Base-by-base conservation (phyloP, 1,140 invertebrate genomes). In the Onthophagus taurus region DNA sequence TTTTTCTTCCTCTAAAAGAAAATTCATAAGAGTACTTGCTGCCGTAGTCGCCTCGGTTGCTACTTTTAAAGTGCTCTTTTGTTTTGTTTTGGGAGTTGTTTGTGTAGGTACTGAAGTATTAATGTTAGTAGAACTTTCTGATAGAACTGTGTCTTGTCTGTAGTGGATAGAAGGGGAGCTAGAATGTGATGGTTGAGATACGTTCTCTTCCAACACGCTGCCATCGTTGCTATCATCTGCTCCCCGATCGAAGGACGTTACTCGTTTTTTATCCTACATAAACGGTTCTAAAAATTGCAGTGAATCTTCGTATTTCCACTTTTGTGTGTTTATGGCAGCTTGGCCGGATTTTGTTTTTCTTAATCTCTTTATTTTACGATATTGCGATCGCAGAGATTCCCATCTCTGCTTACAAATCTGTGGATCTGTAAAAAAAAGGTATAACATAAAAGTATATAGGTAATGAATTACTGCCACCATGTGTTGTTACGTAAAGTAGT, bases 1-100 rank as follows among this genome's bases (percentile, higher is more conserved):
- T 26, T 26, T 26, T 26, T 26, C 24, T 26, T 26, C 24, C 24
- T 26, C 24, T n/a, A n/a, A 26, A 26, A 26, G 24, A 26, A 26
- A 26, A n/a, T 26, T 26, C 24, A 26, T 26, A 26, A n/a, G 24
- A 26, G 24, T 26, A n/a, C 24, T 26, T 26, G 7, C 24, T 26
- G 24, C 24, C n/a, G 24, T 26, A 26, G 24, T 7, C 24, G n/a
- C 24, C 24, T 26, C 24, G 24, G 24, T 26, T 26, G 24, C 24
- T 26, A n/a, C 24, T 26, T 26, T 7, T 26, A n/a, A 26, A 26
- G n/a, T 26, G 7, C 24, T 26, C n/a, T 26, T 26, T n/a, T 7
- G 7, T 26, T 26, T 26, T 26, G 24, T n/a, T 26, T 26, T 7
- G 24, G 24, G 24, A 26, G 24, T 26, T 26, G 24, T 26, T 7